Conservation (phyloP, 1,140 invertebrate genomes). For the Octopus sinensis region DNA sequence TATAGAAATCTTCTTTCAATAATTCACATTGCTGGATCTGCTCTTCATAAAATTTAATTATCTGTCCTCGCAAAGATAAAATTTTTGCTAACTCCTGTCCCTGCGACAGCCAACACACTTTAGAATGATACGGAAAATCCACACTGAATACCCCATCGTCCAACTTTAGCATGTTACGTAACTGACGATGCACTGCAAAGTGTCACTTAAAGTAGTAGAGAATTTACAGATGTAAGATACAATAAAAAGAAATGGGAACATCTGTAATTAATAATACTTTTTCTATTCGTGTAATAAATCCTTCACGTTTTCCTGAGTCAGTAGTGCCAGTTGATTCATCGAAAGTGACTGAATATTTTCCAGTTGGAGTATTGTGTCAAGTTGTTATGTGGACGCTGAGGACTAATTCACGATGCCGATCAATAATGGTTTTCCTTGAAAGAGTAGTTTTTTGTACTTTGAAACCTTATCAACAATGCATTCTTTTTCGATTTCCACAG, state of each 20-base stretch:
- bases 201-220: conserved; percentile 2
- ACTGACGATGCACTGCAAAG: conserved; percentile 9
- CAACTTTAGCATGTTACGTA: background rate
- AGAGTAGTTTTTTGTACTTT: background rate
- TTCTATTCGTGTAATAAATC: conserved; percentile 9
- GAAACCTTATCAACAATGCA: conserved; percentile 1
- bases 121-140: too few relatives aligned
- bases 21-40: too few relatives aligned
- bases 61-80: too few relatives aligned
- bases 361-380: background rate
- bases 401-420: background rate
- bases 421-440: conserved; percentile 10
- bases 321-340: conserved; percentile 10
- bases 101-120: too few relatives aligned
- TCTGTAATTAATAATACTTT: conserved; percentile 1
- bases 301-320: background rate
- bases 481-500: conserved; percentile 6
- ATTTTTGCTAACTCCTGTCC: too few relatives aligned
- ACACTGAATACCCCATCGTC: too few relatives aligned
- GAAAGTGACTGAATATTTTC: background rate
- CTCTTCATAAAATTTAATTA: too few relatives aligned
- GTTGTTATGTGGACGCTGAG: background rate
- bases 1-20: too few relatives aligned
- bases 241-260: conserved; percentile 4
- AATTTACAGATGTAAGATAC: background rate